A percentile compares a stretch with the other conserved stretches of the same genome.
These are phyloP conservation scores for Natator depressus DNA, from an alignment of 2,113 vertebrate species.

Conservation along the genomic window DNA sequence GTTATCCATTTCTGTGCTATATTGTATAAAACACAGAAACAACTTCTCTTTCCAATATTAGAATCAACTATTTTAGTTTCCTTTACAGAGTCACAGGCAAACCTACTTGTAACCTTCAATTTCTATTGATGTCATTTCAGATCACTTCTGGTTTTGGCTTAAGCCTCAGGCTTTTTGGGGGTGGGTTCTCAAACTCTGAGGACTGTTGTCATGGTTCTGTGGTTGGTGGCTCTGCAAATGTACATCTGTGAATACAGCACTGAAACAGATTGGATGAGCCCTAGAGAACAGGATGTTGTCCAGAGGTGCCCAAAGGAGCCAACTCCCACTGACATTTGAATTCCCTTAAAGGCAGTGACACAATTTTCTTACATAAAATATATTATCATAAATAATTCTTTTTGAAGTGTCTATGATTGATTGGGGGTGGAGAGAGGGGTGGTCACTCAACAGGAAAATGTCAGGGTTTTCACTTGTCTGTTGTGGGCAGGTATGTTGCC, in stretches of 20 bases:
- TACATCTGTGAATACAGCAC: not conserved
- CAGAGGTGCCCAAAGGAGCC: not conserved
- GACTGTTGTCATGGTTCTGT: not conserved
- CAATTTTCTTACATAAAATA: not conserved
- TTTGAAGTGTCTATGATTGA: not conserved
- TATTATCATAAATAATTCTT: not conserved
- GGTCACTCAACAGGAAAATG: not conserved
- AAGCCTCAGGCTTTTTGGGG: not conserved
- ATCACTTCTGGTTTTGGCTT: not conserved
- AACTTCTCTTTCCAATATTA: not conserved
- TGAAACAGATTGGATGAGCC: not conserved
- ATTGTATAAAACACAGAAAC: not conserved
- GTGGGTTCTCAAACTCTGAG: not conserved
- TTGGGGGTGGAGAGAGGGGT: not conserved
- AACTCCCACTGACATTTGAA: not conserved
- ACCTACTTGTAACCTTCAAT: not conserved
- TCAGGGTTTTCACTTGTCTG: not conserved
- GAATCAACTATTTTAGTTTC: not conserved
- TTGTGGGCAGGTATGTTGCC: not conserved
- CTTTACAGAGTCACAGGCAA: not conserved
- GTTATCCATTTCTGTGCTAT: not conserved
- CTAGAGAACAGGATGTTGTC: not conserved
- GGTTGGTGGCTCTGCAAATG: not conserved
- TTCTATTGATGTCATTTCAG: not conserved
- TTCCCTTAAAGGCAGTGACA: not conserved